Evolutionary conservation across 2,113 vertebrate genomes (phyloP).

Genomic region (Gasterosteus nipponicus): DNA sequence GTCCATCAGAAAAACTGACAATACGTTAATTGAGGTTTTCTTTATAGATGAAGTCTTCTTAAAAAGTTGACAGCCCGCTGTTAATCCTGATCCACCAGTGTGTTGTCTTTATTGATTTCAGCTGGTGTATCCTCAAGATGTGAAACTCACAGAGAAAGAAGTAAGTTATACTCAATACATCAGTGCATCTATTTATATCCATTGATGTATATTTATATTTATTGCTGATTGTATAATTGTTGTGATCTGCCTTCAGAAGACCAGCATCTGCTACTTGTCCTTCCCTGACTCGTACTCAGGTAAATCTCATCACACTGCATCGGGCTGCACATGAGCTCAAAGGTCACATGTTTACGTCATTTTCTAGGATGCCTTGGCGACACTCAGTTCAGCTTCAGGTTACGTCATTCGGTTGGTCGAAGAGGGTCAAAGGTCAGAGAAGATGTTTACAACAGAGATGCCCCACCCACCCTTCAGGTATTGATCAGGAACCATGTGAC

Average conservation of each 20-base stretch:
- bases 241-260: constrained; percentile 83
- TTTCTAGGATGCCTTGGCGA: constrained; percentile 92
- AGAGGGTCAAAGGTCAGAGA: constrained; percentile 60
- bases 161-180: constrained; percentile 68
- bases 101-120: constrained; percentile 65
- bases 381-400: constrained; percentile 94
- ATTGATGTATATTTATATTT: not conserved
- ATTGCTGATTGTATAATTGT: not conserved
- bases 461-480: constrained; percentile 87
- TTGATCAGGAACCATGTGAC: not conserved
- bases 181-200: not conserved
- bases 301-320: constrained; percentile 55
- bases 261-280: constrained; percentile 93
- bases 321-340: not conserved
- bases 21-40: not conserved
- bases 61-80: too few relatives aligned
- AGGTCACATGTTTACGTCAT: constrained; percentile 34
- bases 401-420: constrained; percentile 89
- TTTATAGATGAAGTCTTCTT: not conserved
- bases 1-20: not conserved
- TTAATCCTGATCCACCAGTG: not conserved
- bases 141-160: constrained; percentile 93
- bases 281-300: constrained; percentile 98
- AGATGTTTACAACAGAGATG: constrained; percentile 82
- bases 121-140: constrained; percentile 90